Percentiles rank a stretch among this genome's conserved stretches.
Evolutionary conservation across 2,113 vertebrate genomes (phyloP).

Genomic region (Butastur rufipennis): DNA sequence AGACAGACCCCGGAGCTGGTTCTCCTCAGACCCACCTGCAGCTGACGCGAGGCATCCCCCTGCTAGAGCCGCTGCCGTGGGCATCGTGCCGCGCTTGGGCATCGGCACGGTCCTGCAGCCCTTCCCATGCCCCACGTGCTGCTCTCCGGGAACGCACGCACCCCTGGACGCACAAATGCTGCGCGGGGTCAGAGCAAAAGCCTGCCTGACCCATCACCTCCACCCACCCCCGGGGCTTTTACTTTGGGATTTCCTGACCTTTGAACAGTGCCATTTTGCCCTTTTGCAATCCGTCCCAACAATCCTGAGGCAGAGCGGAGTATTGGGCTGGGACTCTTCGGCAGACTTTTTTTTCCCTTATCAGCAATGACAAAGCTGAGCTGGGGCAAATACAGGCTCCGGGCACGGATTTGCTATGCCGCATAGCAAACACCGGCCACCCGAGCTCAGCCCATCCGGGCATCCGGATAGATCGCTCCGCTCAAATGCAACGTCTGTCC

Average conservation of each 20-base stretch:
- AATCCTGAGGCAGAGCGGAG: neutral
- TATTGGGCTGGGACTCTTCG: accelerated
- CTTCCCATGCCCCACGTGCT: accelerated
- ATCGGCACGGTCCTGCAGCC: accelerated
- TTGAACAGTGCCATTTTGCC: neutral
- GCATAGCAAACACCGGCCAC: neutral
- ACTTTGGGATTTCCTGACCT: neutral
- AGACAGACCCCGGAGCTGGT: neutral
- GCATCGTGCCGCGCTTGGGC: accelerated
- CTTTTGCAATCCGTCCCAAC: neutral
- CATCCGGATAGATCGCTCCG: accelerated
- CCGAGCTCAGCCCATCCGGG: neutral
- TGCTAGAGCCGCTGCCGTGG: neutral
- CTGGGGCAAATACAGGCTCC: neutral
- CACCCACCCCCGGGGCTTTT: accelerated
- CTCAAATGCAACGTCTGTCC: neutral
- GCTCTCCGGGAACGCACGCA: too few relatives aligned
- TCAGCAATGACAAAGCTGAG: neutral
- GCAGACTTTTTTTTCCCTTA: neutral
- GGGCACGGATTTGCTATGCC: neutral
- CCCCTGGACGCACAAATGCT: accelerated
- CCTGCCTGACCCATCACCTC: neutral
- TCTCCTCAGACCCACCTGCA: neutral
- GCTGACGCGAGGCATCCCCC: neutral
- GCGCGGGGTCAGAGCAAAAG: neutral